These are phyloP conservation scores for Lepidostoma basale DNA, from an alignment of 1,140 invertebrate species.

Conservation along the genomic window DNA sequence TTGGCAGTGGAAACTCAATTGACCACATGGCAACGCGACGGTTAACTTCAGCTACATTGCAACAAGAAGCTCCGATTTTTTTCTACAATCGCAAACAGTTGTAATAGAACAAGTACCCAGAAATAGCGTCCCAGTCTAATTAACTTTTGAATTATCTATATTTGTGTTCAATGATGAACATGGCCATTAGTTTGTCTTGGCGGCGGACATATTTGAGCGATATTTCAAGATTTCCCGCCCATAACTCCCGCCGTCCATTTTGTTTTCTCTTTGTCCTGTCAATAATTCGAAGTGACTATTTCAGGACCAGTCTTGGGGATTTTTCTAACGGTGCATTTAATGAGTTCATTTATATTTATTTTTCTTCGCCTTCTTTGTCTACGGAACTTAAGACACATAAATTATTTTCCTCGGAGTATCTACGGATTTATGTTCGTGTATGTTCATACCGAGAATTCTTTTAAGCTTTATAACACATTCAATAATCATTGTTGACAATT, in stretches of 20 bases:
- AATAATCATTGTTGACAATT: no score
- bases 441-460: neutral
- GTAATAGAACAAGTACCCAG: neutral
- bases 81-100: neutral
- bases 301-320: neutral
- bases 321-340: neutral
- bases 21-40: neutral
- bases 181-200: neutral
- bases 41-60: neutral
- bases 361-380: conserved; percentile 27
- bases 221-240: conserved; percentile 18
- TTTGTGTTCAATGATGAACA: neutral
- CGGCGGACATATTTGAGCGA: conserved; percentile 2
- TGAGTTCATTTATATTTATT: conserved; percentile 27
- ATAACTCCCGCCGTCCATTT: conserved; percentile 19
- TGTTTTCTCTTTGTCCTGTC: conserved; percentile 23
- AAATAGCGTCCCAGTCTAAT: neutral
- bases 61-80: neutral
- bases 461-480: neutral
- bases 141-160: no score
- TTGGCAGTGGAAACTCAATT: neutral
- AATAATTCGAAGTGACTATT: conserved; percentile 25
- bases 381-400: neutral
- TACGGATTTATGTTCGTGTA: no score
- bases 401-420: no score